Evolutionary conservation across 2,888 invertebrate genomes (phyloP).

Genomic region (Trissonchulus sp.): DNA sequence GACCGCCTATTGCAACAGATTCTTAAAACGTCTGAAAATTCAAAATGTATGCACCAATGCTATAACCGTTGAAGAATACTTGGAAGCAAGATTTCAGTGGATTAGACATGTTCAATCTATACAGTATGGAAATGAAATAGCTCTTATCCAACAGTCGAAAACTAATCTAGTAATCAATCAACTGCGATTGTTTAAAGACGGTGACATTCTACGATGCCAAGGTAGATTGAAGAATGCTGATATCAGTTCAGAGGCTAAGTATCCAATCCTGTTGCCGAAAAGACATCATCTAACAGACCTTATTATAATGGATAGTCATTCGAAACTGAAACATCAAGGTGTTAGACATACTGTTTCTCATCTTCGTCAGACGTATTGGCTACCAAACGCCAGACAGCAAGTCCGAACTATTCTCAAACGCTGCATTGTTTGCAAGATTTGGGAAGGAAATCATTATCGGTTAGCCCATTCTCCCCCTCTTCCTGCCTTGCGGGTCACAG

Average conservation of each 20-base stretch:
- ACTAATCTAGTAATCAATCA: not conserved
- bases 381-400: not conserved
- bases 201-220: slow-evolving; percentile 6
- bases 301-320: slow-evolving; percentile 16
- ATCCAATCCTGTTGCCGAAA: slow-evolving; percentile 26
- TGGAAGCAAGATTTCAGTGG: too few relatives aligned
- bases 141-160: too few relatives aligned
- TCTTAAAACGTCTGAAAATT: too few relatives aligned
- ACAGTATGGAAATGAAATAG: too few relatives aligned
- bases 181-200: too few relatives aligned
- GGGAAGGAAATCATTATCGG: too few relatives aligned
- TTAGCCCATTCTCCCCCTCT: not conserved
- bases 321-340: not conserved
- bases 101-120: too few relatives aligned
- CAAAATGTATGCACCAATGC: too few relatives aligned
- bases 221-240: slow-evolving; percentile 12
- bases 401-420: slow-evolving; percentile 9
- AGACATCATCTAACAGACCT: slow-evolving; percentile 8
- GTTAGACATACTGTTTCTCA: not conserved
- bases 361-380: slow-evolving; percentile 24
- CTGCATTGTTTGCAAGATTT: slow-evolving; percentile 12
- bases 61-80: too few relatives aligned
- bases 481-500: not conserved
- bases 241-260: not conserved
- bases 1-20: slow-evolving; percentile 3